Conservation (phyloP, 35 echinoderm and acorn worm species). For the Eucidaris tribuloides region DNA sequence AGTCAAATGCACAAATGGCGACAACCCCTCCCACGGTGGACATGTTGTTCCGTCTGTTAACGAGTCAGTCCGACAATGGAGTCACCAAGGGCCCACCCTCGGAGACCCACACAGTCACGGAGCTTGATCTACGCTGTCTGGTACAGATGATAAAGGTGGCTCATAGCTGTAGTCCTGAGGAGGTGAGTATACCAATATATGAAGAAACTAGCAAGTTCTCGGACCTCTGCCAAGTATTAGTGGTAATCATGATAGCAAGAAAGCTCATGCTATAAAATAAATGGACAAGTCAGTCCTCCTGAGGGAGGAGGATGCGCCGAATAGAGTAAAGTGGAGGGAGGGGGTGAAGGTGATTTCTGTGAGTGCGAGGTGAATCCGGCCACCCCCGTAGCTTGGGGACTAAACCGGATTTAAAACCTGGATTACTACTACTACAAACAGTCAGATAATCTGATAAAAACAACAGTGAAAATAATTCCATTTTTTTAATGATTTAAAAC, state of each 20-base stretch:
- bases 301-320: too few species aligned
- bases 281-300: neutral
- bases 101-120: constrained; percentile 29
- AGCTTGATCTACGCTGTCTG: constrained; percentile 62
- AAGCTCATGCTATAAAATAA: neutral
- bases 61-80: constrained; percentile 4
- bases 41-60: constrained; percentile 51
- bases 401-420: too few species aligned
- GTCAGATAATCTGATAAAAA: neutral
- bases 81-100: neutral
- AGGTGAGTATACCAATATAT: constrained; percentile 38
- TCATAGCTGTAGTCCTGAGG: constrained; percentile 61
- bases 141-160: constrained; percentile 65
- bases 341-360: too few species aligned
- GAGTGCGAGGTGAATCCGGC: too few species aligned
- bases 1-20: constrained; percentile 78
- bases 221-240: neutral
- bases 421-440: neutral
- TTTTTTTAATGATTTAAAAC: neutral
- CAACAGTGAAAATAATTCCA: neutral
- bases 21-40: constrained; percentile 66
- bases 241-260: too few species aligned
- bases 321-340: too few species aligned
- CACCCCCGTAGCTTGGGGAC: too few species aligned
- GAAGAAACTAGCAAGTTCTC: neutral